Evolutionary conservation across 2,888 invertebrate genomes (phyloP).

Genomic region (Nemoura dubitans): DNA sequence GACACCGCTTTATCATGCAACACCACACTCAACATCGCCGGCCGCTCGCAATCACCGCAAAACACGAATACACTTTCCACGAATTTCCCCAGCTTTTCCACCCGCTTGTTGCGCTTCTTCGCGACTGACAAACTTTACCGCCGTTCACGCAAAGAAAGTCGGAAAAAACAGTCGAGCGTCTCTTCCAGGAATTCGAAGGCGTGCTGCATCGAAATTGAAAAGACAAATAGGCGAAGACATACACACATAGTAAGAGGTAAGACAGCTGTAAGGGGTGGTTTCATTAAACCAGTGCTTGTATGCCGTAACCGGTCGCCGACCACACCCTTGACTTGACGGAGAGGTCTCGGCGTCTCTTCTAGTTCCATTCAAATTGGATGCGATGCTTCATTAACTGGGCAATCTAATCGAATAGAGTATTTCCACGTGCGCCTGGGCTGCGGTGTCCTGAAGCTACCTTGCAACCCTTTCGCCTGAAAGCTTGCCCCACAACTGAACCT

Average conservation of each 20-base stretch:
- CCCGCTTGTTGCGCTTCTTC: not conserved
- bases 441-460: not conserved
- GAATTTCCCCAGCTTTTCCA: not conserved
- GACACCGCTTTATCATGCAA: not conserved
- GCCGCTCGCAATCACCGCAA: not conserved
- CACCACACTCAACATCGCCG: not conserved
- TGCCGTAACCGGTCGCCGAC: slow-evolving; percentile 17
- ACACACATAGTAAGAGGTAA: not conserved
- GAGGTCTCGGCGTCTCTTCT: slow-evolving; percentile 22
- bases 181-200: not conserved
- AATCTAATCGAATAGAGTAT: slow-evolving; percentile 34
- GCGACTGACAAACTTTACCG: not conserved
- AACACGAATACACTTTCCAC: not conserved
- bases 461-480: not conserved
- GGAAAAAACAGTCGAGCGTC: not conserved
- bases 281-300: not conserved
- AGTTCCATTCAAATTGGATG: slow-evolving; percentile 53
- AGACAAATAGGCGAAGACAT: slow-evolving; percentile 22
- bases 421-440: not conserved
- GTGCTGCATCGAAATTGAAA: slow-evolving; percentile 21
- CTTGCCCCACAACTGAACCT: not conserved
- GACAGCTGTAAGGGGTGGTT: slow-evolving; percentile 15
- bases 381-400: slow-evolving; percentile 53
- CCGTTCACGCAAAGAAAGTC: not conserved
- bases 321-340: slow-evolving; percentile 28